phyloP scores from a whole-genome alignment of 2,113 vertebrate species.

The Coptodon bakossiorum region DNA sequence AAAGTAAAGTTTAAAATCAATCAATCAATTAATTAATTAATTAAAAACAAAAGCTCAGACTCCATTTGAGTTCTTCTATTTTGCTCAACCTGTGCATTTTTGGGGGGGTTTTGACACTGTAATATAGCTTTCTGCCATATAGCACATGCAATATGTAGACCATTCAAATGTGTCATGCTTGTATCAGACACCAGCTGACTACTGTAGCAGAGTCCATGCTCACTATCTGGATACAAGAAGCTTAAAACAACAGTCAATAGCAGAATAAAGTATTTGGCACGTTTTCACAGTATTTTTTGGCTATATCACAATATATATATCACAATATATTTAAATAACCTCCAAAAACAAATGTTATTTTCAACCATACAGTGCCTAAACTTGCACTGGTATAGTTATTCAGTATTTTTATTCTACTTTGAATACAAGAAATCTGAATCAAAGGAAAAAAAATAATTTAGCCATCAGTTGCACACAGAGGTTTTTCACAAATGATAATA shows the following conservation, averaged over 20 bases:
- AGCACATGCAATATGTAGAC: neutral
- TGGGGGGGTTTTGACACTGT: neutral
- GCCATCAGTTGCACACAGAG: neutral
- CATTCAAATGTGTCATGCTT: neutral
- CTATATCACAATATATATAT: neutral
- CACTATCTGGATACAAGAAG: neutral
- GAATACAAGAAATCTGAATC: neutral
- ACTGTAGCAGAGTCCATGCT: neutral
- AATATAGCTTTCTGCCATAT: neutral
- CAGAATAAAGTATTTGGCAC: neutral
- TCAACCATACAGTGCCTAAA: neutral
- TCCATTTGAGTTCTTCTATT: neutral
- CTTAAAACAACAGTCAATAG: neutral
- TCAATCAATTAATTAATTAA: neutral
- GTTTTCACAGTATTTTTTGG: neutral
- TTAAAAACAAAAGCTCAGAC: neutral
- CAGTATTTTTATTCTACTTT: neutral
- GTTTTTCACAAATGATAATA: neutral
- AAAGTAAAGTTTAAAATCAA: neutral
- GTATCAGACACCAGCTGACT: neutral
- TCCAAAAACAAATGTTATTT: neutral
- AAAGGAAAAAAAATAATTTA: neutral
- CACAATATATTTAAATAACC: neutral
- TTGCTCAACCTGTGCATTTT: neutral
- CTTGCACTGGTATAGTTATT: neutral